Conservation (phyloP, 2,797 vertebrate species). For the Rhinoraja longicauda region DNA sequence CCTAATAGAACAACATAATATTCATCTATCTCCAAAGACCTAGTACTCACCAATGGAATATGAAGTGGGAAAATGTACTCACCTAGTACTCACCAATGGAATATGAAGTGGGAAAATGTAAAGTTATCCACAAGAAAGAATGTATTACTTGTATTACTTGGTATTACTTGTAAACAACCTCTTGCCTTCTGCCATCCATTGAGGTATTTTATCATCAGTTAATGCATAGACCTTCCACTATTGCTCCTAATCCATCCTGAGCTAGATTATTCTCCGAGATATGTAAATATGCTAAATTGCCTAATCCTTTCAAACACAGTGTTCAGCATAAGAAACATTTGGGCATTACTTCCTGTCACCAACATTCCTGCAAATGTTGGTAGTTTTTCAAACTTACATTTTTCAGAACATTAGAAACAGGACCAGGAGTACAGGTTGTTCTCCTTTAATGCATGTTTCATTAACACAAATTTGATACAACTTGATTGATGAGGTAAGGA, state of each 20-base stretch:
- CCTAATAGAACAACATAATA: not conserved
- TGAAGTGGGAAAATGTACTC: too few species aligned
- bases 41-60: not conserved
- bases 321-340: not conserved
- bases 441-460: too few species aligned
- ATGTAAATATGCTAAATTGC: not conserved
- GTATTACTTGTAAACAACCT: not conserved
- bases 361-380: not conserved
- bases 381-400: constrained; percentile 8
- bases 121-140: too few species aligned
- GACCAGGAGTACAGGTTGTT: too few species aligned
- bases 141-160: too few species aligned
- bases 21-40: not conserved
- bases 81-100: too few species aligned
- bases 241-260: not conserved
- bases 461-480: too few species aligned
- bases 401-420: too few species aligned
- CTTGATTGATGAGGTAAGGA: too few species aligned
- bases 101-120: too few species aligned
- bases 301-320: not conserved
- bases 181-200: not conserved
- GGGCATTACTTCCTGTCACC: not conserved
- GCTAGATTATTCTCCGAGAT: not conserved
- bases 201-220: not conserved
- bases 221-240: not conserved